Evolutionary conservation across 2,888 invertebrate species (phyloP).

Genomic region (Axea sp.): DNA sequence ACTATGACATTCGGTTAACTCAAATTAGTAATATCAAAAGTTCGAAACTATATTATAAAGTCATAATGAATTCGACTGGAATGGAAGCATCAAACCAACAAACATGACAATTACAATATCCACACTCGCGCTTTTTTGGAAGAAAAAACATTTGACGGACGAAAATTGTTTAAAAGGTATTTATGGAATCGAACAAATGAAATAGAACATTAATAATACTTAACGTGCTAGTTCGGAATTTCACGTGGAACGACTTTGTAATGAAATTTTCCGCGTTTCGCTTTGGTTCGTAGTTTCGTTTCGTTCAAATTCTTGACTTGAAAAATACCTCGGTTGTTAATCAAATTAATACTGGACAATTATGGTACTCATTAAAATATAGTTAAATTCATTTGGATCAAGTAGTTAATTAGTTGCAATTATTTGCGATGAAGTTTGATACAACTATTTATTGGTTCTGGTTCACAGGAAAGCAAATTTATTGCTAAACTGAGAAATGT

Average conservation of each 20-base stretch:
- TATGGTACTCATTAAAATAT: too few relatives aligned
- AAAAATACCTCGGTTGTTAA: too few relatives aligned
- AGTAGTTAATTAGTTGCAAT: too few relatives aligned
- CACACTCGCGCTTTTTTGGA: conserved; percentile 15
- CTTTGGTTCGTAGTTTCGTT: background rate
- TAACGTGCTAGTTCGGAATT: conserved; percentile 20
- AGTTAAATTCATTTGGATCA: too few relatives aligned
- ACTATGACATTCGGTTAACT: too few relatives aligned
- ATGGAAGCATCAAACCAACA: conserved; percentile 4
- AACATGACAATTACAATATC: conserved; percentile 23
- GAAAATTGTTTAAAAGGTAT: conserved; percentile 11
- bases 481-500: too few relatives aligned
- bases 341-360: too few relatives aligned
- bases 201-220: conserved; percentile 30
- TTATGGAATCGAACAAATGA: conserved; percentile 23
- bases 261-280: conserved; percentile 23
- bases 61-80: background rate
- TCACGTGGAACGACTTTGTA: conserved; percentile 16
- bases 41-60: background rate
- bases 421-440: too few relatives aligned
- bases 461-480: too few relatives aligned
- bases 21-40: too few relatives aligned
- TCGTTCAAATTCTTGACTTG: conserved; percentile 1
- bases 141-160: conserved; percentile 18
- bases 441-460: too few relatives aligned